These are phyloP conservation scores for Germaria angustata DNA, from an alignment of 2,888 invertebrate species.

Conservation along the genomic window DNA sequence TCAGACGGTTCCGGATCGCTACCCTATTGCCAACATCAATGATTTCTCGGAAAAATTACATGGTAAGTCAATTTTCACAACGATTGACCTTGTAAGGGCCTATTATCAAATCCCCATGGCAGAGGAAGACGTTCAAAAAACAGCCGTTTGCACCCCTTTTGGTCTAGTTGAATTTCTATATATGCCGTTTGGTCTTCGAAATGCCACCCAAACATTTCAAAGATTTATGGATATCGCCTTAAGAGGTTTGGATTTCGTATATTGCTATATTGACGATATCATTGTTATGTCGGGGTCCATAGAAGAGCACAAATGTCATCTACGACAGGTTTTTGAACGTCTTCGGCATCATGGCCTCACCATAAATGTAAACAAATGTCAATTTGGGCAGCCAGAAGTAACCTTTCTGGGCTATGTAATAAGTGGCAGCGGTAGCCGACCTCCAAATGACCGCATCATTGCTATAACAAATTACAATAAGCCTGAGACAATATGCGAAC, in stretches of 20 bases:
- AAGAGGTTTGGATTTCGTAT: conserved; percentile 35
- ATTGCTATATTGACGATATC: conserved; percentile 44
- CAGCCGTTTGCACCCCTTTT: too few species aligned
- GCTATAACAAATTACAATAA: background rate
- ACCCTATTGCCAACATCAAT: too few species aligned
- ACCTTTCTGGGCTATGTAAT: background rate
- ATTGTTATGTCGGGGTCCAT: conserved; percentile 17
- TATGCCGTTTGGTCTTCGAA: conserved; percentile 18
- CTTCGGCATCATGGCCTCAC: background rate
- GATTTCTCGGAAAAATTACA: conserved; percentile 56
- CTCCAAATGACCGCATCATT: too few species aligned
- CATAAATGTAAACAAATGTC: background rate
- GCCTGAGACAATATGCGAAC: conserved; percentile 31
- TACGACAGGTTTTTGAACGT: background rate
- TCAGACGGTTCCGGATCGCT: too few species aligned
- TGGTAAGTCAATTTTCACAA: conserved; percentile 61
- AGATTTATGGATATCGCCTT: conserved; percentile 55
- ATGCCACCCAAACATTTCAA: conserved; percentile 60
- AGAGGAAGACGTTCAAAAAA: too few species aligned
- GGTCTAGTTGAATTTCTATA: conserved; percentile 17
- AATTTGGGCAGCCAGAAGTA: background rate
- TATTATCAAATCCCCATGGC: too few species aligned
- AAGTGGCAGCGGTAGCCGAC: background rate
- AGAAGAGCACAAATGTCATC: conserved; percentile 21
- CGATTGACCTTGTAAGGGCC: conserved; percentile 54